Evolutionary conservation across 2,797 vertebrate species (phyloP).

Genomic region (Babyrousa celebensis): DNA sequence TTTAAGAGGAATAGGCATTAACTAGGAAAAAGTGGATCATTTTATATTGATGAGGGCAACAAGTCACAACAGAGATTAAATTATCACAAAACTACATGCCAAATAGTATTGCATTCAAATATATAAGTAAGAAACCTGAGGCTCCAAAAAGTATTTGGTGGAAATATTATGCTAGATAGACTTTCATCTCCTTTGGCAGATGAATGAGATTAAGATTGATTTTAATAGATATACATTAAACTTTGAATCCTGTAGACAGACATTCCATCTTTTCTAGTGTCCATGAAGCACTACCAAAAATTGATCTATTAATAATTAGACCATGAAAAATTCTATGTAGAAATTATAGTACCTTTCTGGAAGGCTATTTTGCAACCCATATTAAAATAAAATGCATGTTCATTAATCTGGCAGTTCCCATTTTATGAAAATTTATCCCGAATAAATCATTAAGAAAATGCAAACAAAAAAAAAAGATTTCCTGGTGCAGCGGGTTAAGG

Average conservation of each 20-base stretch:
- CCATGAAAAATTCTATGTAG: constrained; percentile 49
- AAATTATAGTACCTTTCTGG: constrained; percentile 45
- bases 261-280: constrained; percentile 45
- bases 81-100: constrained; percentile 16
- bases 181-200: constrained; percentile 51
- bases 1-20: constrained; percentile 47
- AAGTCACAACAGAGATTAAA: constrained; percentile 21
- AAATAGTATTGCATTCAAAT: constrained; percentile 49
- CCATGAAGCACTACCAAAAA: constrained; percentile 40
- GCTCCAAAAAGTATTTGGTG: neutral
- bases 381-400: constrained; percentile 62
- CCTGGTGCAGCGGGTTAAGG: no score
- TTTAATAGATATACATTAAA: constrained; percentile 41
- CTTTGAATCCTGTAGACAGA: constrained; percentile 22
- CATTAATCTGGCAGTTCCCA: constrained; percentile 13
- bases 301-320: constrained; percentile 26
- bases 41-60: constrained; percentile 31
- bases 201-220: constrained; percentile 18
- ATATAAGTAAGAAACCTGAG: constrained; percentile 31
- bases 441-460: constrained; percentile 49
- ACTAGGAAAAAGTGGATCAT: constrained; percentile 7
- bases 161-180: neutral
- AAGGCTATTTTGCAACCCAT: constrained; percentile 32
- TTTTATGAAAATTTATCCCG: constrained; percentile 66
- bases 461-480: neutral